Evolutionary conservation across 1,140 invertebrate genomes (phyloP), one percentile per base, ranked within the genome.

Genomic region (Ooceraea biroi): DNA sequence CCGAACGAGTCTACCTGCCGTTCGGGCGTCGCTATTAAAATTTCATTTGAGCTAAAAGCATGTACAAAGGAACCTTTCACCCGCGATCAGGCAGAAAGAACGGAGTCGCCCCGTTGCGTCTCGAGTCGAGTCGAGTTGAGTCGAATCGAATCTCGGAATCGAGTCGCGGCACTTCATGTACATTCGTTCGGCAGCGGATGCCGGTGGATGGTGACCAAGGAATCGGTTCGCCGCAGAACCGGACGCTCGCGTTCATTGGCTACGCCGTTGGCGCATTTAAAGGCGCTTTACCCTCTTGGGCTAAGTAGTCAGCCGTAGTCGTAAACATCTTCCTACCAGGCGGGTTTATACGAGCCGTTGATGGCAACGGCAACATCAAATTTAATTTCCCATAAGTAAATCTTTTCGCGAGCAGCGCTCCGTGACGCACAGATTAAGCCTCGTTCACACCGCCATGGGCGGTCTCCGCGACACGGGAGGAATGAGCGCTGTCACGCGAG

Each of bases 331-430:
- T 91, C 85, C 90, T 91, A 90, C 91, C 89, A 86, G 87, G 87
- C 85, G 86, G 89, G 91, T 88, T 92, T 92, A 92, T 93, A 92
- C 92, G 91, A 93, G 90, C 91, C 89, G 91, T 91, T 93, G 92
- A 93, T 93, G 91, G 89, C 90, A 88, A 88, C 89, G 85, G 86
- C 91, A 88, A 87, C 91, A 92, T 93, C 89, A 92, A 92, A 93
- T 94, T 93, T 93, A 91, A 92, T 94, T 93, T 92, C 89, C 85
- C 89, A 91, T 91, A 89, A 93, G 89, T 91, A 93, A 93, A 93
- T 93, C 90, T 92, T 90, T 90, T 80, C 87, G 84, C 90, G 86
- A 68, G 60, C 85, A 87, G 78, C 44, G 80, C 85, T 87, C 88
- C 74, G 73, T 86, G 84, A 87, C 87, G 83, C 63, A 55, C 72